Evolutionary conservation across 2,797 vertebrate genomes (phyloP), one percentile per base, ranked within the genome.

Genomic region (Sebastes minor): DNA sequence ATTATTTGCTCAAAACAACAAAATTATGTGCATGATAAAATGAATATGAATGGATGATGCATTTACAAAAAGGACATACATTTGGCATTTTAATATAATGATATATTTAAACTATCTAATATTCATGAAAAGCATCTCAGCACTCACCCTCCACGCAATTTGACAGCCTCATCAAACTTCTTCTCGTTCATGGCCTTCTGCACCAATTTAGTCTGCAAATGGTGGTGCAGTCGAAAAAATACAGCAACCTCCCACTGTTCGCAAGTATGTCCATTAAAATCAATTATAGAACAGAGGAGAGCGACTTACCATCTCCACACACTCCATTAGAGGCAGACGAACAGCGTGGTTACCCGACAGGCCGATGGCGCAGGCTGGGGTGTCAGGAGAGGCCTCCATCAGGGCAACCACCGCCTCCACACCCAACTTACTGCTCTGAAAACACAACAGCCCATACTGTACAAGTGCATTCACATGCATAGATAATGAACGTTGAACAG

Each of bases 141-240:
- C n/a, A 38, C 94, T 97, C 81, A 99, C 98, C 97, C 97, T 88
- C 98, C 98, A 0, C 98, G 97, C 38, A 99, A 95, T 91, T 97
- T 96, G 76, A 99, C 96, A 56, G 97, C 97, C 76, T 99, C 98
- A 0, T 98, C 97, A 84, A 99, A 99, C 70, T 95, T 95, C 93
- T 96, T 96, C 88, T 99, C 98, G 2, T 98, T 97, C 98, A 99
- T 99, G 80, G 98, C 96, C 52, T 89, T 97, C 95, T 99, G 98
- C 64, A 99, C 98, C 33, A 98, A 95, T 88, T 99, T 99, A 0
- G 98, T 99, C 98, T 99, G 86, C 1, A 46, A 79, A 71, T 8
- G 27, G 63, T 9, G 27, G 42, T 2, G 49, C 4, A 52, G 14
- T 20, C 5, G 4, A n/a, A 78, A 76, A 80, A 12, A 67, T 7